Evolutionary conservation across 2,797 vertebrate species (phyloP), one percentile per base, ranked within the genome.

Genomic region (Sebastes reedi): DNA sequence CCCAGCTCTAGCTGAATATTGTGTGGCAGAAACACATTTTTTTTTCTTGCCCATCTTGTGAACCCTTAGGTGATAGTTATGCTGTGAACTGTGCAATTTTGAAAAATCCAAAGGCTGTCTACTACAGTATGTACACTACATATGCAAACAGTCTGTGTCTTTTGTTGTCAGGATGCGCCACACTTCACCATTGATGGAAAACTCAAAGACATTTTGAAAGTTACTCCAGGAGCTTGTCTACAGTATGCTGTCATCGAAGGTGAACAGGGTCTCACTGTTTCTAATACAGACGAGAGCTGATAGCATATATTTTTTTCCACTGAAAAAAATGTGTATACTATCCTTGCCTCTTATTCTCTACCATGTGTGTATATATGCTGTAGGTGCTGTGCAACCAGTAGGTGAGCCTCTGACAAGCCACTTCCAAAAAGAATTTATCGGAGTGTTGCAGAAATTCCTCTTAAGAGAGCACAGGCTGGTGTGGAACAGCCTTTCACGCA

Each of bases 171-270:
- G 97, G 95, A 94, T 32, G 97, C 97, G 66, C 94, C 96, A 84
- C 95, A 93, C 25, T 90, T 97, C 59, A 88, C 90, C 58, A 91
- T 97, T 12, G 93, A 96, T 16, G 88, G 91, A 1, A 73, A 92
- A 66, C 95, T 98, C 50, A 88, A 92, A 60, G 90, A 93, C 13
- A 79, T 96, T 81, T 88, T 98, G 72, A 95, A 96, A 70, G 92
- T 89, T 0, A 91, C 95, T 25, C 94, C 96, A 22, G 96, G 94
- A 65, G 94, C 92, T 1, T 95, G 96, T 93, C 91, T 97, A 46
- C 92, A 94, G 60, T 98, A 98, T 9, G 96, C 94, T 78, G 95
- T 96, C 64, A 91, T 98, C 29, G 96, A 98, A 95, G 97, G 97
- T 98, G 93, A 96, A 83, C 7, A 5, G 11, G 18, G 16, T 83